Base-by-base conservation (phyloP, 2,888 invertebrate species). In the Caenorhabditis afra region DNA sequence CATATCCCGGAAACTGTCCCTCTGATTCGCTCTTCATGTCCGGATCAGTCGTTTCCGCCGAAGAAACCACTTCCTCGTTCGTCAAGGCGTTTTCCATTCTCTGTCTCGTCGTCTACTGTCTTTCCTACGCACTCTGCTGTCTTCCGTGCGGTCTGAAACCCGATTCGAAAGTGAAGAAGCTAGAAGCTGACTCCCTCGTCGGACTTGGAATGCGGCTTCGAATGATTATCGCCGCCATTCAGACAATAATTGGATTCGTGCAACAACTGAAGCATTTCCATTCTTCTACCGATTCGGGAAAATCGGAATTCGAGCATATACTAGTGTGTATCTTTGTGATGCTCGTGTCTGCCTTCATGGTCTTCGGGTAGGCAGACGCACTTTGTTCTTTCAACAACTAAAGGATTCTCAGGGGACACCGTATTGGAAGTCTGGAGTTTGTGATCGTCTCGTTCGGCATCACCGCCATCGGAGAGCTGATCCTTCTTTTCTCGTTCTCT, bases 161-260 rank as follows among this genome's bases (percentile, higher is more conserved):
- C 3, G 85, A 85, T 74, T 50, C 79, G 10, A 70, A 77, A 47
- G 79, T 85, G 11, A 75, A 79, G 18, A 83, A 85, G 55, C 73
- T 83, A 41, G 67, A 75, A 58, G 37, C 61, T 16, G 77, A 77
- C 20, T 75, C 70, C 1, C 35, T 70, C 1, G 70, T 68, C 45
- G 75, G 77, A 12, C 44, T 82, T 8, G 71, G 77, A 39, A 61
- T 74, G 59, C 57, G 75, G 22, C 52, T 77, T 16, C 45, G 75
- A 22, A 53, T 78, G 1, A 22, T 65, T 3, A 41, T 80, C 3
- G 68, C 75, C 1, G 55, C 74, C 0, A 65, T 71, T 23, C 79
- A 80, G 35, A 67, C 77, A 12, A 66, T 78, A n/a, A 39, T 70
- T 14, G 82, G 82, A 39, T 78, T 82, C 39, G 23, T 68, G 39